Evolutionary conservation across 2,888 invertebrate genomes (phyloP), one percentile per base, ranked within the genome.

Genomic region (Ramazzottius varieornatus): DNA sequence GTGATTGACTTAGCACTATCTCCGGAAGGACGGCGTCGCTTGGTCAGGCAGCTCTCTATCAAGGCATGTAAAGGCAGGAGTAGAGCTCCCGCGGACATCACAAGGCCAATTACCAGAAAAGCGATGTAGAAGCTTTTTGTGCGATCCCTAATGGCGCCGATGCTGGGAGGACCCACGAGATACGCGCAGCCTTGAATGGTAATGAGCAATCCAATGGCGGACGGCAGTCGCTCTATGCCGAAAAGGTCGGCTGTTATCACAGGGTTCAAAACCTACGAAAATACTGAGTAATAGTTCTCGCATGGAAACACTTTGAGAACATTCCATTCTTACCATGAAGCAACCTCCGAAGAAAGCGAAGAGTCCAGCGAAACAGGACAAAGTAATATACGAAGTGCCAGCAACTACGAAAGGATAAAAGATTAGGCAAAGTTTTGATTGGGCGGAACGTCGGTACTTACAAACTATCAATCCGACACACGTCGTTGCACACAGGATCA

Each of bases 311-410:
- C n/a, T n/a, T n/a, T n/a, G n/a, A n/a, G n/a, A n/a, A n/a, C n/a
- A n/a, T n/a, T n/a, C n/a, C n/a, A n/a, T n/a, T n/a, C n/a, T 16
- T 29, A 54, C 54, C 54, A 54, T 54, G 29, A 54, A 54, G 54
- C 16, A 54, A 4, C 54, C 54, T 4, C 20, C 54, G 29, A 13
- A 54, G 54, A 54, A 54, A 8, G 16, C 54, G 54, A 54, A 54
- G 4, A 8, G 4, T 13, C 54, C 54, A 24, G 54, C 54, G 24
- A 54, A 54, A 8, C 8, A 4, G n/a, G 54, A 8, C 4, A 54
- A 24, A 16, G 8, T 8, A 8, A 54, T 54, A 24, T 54, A 54
- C 4, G n/a, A 4, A 16, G n/a, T 16, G n/a, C 4, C 54, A 29
- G 24, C 8, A 40, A 40, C 40, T 40, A 20, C 40, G 20, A 40